Evolutionary conservation across 2,888 invertebrate genomes (phyloP).

Genomic region (Latheticus oryzae): DNA sequence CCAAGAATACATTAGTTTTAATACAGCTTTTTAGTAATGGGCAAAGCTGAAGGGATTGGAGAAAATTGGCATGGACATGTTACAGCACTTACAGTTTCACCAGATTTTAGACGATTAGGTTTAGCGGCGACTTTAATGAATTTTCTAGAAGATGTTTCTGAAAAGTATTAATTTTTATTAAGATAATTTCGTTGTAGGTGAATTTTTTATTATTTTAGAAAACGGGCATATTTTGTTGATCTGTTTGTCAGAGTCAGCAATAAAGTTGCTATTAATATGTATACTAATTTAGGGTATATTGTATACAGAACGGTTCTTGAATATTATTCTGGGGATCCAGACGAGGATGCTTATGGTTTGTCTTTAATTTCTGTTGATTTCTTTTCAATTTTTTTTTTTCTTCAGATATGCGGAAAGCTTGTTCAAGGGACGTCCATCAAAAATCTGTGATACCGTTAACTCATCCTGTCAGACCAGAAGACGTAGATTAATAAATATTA

Average conservation of each 20-base stretch:
- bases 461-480: slow-evolving; percentile 96
- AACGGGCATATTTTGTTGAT: slow-evolving; percentile 97
- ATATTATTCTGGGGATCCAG: slow-evolving; percentile 97
- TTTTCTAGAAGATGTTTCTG: slow-evolving; percentile 94
- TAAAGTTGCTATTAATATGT: slow-evolving; percentile 97
- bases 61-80: slow-evolving; percentile 99
- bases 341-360: slow-evolving; percentile 98
- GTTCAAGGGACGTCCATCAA: slow-evolving; percentile 90
- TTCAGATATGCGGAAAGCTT: slow-evolving; percentile 98
- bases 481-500: slow-evolving; percentile 74
- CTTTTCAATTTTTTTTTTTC: slow-evolving; percentile 51
- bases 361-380: neutral
- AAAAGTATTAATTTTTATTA: slow-evolving; percentile 75
- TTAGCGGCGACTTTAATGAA: slow-evolving; percentile 94
- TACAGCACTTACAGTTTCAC: slow-evolving; percentile 96
- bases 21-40: slow-evolving; percentile 84
- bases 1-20: slow-evolving; percentile 4
- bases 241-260: slow-evolving; percentile 98
- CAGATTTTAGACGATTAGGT: slow-evolving; percentile 91
- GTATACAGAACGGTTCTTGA: slow-evolving; percentile 96
- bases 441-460: slow-evolving; percentile 92
- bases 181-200: no score
- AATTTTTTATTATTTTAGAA: slow-evolving; percentile 70
- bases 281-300: slow-evolving; percentile 94
- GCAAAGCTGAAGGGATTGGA: slow-evolving; percentile 95